phyloP scores from a whole-genome alignment of 2,888 invertebrate genomes.

The Aplocera efformata region DNA sequence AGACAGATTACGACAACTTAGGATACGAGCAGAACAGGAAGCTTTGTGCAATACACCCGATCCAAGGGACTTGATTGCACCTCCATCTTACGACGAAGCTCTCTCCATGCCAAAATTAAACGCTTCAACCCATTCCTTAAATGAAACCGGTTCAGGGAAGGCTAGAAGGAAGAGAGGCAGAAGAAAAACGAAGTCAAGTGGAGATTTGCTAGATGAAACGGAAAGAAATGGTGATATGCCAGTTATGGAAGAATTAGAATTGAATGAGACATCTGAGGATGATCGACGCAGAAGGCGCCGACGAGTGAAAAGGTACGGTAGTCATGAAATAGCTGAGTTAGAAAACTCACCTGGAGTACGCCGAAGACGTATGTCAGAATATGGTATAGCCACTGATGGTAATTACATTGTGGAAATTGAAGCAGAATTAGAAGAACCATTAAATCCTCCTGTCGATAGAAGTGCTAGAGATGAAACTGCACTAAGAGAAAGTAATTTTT shows the following conservation, averaged over 20 bases:
- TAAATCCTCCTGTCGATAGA: slow-evolving; percentile 53
- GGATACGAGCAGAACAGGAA: slow-evolving; percentile 76
- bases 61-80: slow-evolving; percentile 83
- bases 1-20: slow-evolving; percentile 76
- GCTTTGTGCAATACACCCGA: slow-evolving; percentile 83
- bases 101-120: slow-evolving; percentile 86
- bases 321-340: slow-evolving; percentile 69
- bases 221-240: slow-evolving; percentile 63
- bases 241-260: slow-evolving; percentile 54
- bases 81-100: slow-evolving; percentile 89
- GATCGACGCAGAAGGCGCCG: slow-evolving; percentile 48
- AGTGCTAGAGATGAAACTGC: slow-evolving; percentile 64
- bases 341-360: slow-evolving; percentile 69
- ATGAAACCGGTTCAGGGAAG: slow-evolving; percentile 68
- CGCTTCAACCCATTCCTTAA: slow-evolving; percentile 79
- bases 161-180: slow-evolving; percentile 60
- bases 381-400: slow-evolving; percentile 41
- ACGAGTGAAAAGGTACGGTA: slow-evolving; percentile 56
- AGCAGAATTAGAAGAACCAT: slow-evolving; percentile 53
- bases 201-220: slow-evolving; percentile 72
- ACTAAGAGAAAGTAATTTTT: slow-evolving; percentile 72
- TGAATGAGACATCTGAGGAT: slow-evolving; percentile 45
- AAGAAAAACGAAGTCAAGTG: slow-evolving; percentile 75
- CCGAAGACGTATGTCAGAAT: slow-evolving; percentile 65
- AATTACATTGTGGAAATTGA: slow-evolving; percentile 55